Base-by-base conservation (phyloP, 2,797 vertebrate genomes). In the Cyprinella venusta region DNA sequence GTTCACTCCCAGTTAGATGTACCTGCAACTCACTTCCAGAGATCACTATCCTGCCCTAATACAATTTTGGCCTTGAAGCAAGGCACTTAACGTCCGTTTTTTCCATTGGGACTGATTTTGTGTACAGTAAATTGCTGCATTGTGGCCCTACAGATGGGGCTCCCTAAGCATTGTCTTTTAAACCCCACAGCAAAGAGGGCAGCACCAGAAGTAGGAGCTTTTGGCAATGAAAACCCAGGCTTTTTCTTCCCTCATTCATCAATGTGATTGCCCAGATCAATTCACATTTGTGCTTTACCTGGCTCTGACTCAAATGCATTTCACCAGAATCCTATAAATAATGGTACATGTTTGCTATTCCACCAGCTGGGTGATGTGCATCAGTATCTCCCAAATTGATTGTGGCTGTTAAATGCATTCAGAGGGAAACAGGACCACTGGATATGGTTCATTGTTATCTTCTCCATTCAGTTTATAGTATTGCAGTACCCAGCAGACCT, bases 401-500 rank as follows among this genome's bases (percentile, higher is more conserved):
- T 76, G 80, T 78, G 67, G 65, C 74, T 84, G 61, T 71, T 87
- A 16, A 45, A 67, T 52, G 79, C 38, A 54, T 85, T 71, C 67
- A 45, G 64, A 50, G 56, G 21, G 69, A 82, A 77, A 85, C 21
- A 83, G 54, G 38, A 21, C 26, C 56, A 81, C 42, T 71, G 64
- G 76, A 80, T 64, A 21, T 42, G 69, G 40, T 70, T 78, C n/a
- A 77, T 48, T 81, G 59, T 75, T 72, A 76, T 70, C 79, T 50
- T 68, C 69, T 79, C 40, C 26, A 15, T 71, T 70, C 79, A 24
- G 63, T 48, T 54, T 50, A 24, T 24, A 59, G 3, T 48, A 30
- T 72, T 90, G 91, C 89, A 94, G 92, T 94, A 92, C 91, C 84
- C 33, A 63, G 86, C 82, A 94, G 91, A 94, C 92, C 88, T 92